Conservation (phyloP, 2,113 vertebrate genomes). For the Mesoclemmys tuberculata region DNA sequence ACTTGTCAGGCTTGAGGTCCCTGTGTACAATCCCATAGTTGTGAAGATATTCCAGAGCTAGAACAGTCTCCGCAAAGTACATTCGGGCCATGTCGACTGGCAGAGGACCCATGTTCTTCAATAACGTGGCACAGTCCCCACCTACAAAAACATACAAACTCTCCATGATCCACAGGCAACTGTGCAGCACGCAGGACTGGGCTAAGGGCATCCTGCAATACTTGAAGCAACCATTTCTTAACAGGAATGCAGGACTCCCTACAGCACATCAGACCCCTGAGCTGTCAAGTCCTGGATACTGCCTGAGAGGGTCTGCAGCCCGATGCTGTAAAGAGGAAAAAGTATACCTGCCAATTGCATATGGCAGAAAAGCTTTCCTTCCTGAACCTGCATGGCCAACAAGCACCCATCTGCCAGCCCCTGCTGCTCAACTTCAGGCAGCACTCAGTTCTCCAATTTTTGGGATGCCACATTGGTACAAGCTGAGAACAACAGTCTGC, state of each 20-base stretch:
- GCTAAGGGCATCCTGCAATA: neutral
- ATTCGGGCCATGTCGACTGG: conserved; percentile 95
- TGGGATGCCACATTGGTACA: neutral
- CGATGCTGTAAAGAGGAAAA: neutral
- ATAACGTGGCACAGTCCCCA: conserved; percentile 92
- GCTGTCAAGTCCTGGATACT: neutral
- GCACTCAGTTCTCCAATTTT: neutral
- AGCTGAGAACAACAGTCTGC: neutral
- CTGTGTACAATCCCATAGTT: conserved; percentile 97
- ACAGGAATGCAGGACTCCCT: neutral
- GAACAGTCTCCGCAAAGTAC: conserved; percentile 97
- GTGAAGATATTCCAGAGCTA: conserved; percentile 95
- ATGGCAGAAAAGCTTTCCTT: accelerated
- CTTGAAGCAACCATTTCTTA: neutral
- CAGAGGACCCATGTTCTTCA: conserved; percentile 98
- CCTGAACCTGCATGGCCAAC: neutral
- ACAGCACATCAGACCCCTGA: neutral
- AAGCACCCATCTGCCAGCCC: neutral
- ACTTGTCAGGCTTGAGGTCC: conserved; percentile 99
- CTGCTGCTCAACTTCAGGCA: neutral
- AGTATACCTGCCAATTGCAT: neutral
- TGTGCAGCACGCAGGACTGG: accelerated
- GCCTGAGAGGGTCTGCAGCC: neutral
- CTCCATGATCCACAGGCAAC: neutral
- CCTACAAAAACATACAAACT: conserved; percentile 71